phyloP scores from a whole-genome alignment of 2,113 vertebrate species.

The Gymnogyps californianus region DNA sequence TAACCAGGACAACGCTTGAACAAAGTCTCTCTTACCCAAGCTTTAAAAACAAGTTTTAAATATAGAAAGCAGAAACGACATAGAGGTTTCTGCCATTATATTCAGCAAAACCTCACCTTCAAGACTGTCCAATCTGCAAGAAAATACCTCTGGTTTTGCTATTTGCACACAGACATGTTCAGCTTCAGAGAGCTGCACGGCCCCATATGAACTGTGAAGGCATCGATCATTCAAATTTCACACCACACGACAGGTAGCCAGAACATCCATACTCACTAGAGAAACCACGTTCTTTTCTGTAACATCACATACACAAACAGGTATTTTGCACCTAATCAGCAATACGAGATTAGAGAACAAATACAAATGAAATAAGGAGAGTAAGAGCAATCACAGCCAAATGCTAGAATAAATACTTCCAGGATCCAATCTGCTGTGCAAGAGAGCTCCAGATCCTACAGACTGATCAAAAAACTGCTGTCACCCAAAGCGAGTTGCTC shows the following conservation, averaged over 20 bases:
- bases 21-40: background rate
- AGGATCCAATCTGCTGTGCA: background rate
- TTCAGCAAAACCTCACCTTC: background rate
- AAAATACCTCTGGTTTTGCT: background rate
- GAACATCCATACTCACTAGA: background rate
- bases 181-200: background rate
- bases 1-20: background rate
- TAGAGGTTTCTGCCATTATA: background rate
- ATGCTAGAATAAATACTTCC: background rate
- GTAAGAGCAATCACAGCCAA: background rate
- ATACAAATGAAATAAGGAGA: background rate
- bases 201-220: background rate
- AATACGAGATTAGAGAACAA: background rate
- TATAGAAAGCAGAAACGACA: background rate
- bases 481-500: background rate
- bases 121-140: background rate
- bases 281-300: background rate
- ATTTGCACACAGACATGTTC: background rate
- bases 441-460: background rate
- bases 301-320: background rate
- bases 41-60: background rate
- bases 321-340: background rate
- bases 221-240: background rate
- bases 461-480: background rate
- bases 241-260: fast-evolving